phyloP scores from a whole-genome alignment of 2,888 invertebrate genomes.

The Euzophera pinguis region DNA sequence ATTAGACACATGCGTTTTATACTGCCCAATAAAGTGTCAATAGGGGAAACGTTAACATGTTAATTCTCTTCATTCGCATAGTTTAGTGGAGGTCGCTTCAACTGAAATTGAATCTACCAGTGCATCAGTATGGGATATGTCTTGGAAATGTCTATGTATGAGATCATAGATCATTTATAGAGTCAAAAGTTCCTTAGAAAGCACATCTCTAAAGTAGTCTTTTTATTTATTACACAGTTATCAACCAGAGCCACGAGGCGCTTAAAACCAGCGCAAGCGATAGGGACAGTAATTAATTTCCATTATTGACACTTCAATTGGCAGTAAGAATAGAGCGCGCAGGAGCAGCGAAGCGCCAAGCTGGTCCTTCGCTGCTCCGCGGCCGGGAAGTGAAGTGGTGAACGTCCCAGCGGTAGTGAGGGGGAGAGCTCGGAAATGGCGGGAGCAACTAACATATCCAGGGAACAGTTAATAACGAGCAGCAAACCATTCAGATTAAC shows the following conservation, averaged over 20 bases:
- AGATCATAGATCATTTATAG: too few species aligned
- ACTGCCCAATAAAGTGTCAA: background rate
- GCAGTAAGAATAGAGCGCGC: background rate
- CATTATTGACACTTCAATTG: background rate
- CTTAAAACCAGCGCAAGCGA: background rate
- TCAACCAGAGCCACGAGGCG: too few species aligned
- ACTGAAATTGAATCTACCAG: too few species aligned
- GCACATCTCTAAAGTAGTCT: too few species aligned
- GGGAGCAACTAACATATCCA: constrained; percentile 58
- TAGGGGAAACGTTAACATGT: background rate
- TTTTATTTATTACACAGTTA: too few species aligned
- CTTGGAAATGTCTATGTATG: too few species aligned
- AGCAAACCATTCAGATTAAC: constrained; percentile 75
- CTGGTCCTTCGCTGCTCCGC: background rate
- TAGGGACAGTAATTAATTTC: background rate
- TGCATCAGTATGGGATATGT: too few species aligned
- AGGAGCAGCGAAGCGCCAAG: background rate
- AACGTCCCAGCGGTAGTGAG: constrained; percentile 36
- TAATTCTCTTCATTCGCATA: background rate
- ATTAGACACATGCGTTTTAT: constrained; percentile 62
- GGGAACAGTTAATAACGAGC: constrained; percentile 73
- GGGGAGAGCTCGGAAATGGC: constrained; percentile 24
- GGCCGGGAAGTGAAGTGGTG: constrained; percentile 32
- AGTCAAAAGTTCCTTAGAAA: too few species aligned
- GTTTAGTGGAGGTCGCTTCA: too few species aligned